phyloP scores from a whole-genome alignment of 2,113 vertebrate genomes.

The Haplochromis burtoni region DNA sequence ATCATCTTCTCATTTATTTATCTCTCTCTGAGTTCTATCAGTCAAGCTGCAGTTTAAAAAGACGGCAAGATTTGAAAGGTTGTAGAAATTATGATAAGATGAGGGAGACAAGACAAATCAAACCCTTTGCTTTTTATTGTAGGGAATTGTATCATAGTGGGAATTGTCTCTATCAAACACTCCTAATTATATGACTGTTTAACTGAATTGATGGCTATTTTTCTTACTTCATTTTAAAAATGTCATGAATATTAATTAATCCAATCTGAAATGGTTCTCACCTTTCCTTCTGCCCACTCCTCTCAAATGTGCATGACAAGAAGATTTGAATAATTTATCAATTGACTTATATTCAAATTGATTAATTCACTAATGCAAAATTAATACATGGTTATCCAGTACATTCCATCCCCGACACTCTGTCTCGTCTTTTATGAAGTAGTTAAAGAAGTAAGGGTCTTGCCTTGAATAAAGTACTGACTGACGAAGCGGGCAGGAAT shows the following conservation, averaged over 20 bases:
- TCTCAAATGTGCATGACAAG: conserved; percentile 60
- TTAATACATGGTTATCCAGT: conserved; percentile 73
- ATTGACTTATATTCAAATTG: conserved; percentile 89
- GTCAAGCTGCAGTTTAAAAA: conserved; percentile 8
- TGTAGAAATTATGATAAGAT: neutral
- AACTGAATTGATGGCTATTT: conserved; percentile 57
- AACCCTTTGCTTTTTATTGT: conserved; percentile 11
- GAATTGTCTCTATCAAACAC: conserved; percentile 29
- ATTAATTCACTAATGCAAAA: conserved; percentile 87
- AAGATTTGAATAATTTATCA: conserved; percentile 87
- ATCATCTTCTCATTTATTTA: conserved; percentile 35
- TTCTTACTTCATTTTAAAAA: conserved; percentile 77
- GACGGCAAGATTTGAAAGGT: neutral
- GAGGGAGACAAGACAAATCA: neutral
- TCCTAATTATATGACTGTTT: conserved; percentile 52
- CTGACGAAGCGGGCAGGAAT: neutral
- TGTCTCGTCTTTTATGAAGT: conserved; percentile 65
- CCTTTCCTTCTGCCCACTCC: conserved; percentile 59
- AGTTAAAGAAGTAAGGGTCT: conserved; percentile 43
- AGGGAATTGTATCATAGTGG: neutral
- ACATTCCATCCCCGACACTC: conserved; percentile 36
- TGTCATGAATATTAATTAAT: conserved; percentile 94
- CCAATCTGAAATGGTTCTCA: conserved; percentile 71
- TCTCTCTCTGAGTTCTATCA: conserved; percentile 20
- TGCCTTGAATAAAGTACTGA: conserved; percentile 40